Evolutionary conservation across 1,140 invertebrate species (phyloP), one percentile per base, ranked within the genome.

Genomic region (Drosophila melanogaster): DNA sequence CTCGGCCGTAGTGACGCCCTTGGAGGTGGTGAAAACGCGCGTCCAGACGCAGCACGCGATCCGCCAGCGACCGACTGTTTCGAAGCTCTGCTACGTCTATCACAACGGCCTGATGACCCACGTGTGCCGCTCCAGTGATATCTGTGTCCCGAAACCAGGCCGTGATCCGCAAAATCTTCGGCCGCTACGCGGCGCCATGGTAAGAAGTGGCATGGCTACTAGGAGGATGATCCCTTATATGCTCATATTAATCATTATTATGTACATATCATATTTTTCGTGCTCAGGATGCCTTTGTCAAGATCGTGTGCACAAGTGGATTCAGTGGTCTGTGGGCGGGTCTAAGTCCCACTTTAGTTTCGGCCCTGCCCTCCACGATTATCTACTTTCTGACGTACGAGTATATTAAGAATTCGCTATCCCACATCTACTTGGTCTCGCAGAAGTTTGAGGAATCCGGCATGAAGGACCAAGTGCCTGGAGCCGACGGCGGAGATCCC

Each of bases 91-190:
- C 93, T 99, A 98, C 93, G 92, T 99, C 17, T 99, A 99, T 92
- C 98, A 98, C 91, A 99, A 99, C 94, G 98, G 98, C 1, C 93
- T 99, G 19, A 99, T 99, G 98, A 99, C 99, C 92, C 98, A 99
- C 91, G 92, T 99, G n/a, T 99, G 98, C 93, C 95, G 95, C 11
- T 47, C 61, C 2, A 62, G 58, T 8, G 51, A 49, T n/a, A 49
- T 77, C 1, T 98, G 97, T 93, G 86, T 94, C 49, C 93, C 93
- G 0, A 80, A 93, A 91, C 53, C 92, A 61, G 92, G 92, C 0
- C 49, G 44, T 7, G 17, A 60, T 90, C 92, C 90, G 92, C 94
- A 80, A 92, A 93, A 94, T 59, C 94, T 96, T 81, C 94, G 95
- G 26, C 96, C 97, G 85, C 97, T 99, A 81, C 97, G 94, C 92